These are phyloP conservation scores for Tiliacea citrago DNA, from an alignment of 2,888 invertebrate species.

Conservation along the genomic window DNA sequence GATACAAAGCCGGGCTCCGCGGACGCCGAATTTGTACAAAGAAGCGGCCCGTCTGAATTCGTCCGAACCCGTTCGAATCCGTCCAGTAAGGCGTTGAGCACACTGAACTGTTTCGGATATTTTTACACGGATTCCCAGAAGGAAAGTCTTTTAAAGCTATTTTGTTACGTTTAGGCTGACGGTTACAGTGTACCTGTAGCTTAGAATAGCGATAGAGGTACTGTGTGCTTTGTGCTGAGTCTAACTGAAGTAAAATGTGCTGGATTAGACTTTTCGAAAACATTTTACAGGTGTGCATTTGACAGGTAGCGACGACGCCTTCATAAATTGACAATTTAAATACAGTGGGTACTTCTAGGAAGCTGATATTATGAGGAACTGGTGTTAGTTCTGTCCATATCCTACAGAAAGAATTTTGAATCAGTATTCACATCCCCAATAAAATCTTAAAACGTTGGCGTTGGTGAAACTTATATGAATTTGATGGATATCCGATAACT, in stretches of 20 bases:
- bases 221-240: background rate
- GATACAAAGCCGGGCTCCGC: slow-evolving; percentile 18
- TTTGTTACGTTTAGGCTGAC: slow-evolving; percentile 15
- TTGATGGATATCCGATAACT: background rate
- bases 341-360: background rate
- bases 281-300: background rate
- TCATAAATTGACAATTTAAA: background rate
- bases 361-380: background rate
- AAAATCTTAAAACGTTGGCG: too few species aligned
- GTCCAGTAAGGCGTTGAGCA: slow-evolving; percentile 31
- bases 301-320: background rate
- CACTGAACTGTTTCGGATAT: slow-evolving; percentile 33
- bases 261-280: too few species aligned
- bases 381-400: background rate
- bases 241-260: background rate
- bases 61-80: slow-evolving; percentile 10
- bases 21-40: slow-evolving; percentile 53
- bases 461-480: background rate
- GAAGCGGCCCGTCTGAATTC: slow-evolving; percentile 16
- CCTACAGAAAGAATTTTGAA: background rate
- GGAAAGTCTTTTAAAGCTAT: slow-evolving; percentile 6
- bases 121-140: slow-evolving; percentile 27
- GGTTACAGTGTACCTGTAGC: background rate
- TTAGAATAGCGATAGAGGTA: background rate
- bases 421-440: too few species aligned